Evolutionary conservation across 2,888 invertebrate species (phyloP), one percentile per base, ranked within the genome.

Genomic region (Trachelus troglodyta): DNA sequence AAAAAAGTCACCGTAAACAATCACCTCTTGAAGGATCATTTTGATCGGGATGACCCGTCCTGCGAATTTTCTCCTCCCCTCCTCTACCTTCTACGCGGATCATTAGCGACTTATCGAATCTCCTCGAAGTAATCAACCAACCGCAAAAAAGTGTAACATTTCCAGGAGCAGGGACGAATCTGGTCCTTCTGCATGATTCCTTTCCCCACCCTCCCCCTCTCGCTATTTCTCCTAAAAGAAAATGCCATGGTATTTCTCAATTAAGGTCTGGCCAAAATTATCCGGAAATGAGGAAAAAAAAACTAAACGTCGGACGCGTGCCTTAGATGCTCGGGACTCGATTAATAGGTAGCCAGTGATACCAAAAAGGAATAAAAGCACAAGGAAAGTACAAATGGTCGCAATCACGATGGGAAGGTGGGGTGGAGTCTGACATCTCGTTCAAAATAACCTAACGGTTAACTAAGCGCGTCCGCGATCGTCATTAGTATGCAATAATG

Each of bases 401-500:
- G 56, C 56, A 56, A 56, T 56, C 23, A 56, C 12, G 71, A 69
- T 11, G 69, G 4, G 30, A 33, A 23, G 69, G 69, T 30, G 34
- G 71, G 71, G 12, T 11, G 35, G 12, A 35, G 35, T 11, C 31
- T 69, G 77, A 31, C 79, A 75, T 75, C 71, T 73, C 77, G 77
- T 82, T 83, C 77, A 78, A 78, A 82, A 80, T 80, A 83, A 81
- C 80, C 82, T 81, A 81, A 87, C 87, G 85, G 83, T 86, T 85
- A 88, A 88, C 85, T 88, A 86, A 88, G 87, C 86, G 85, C 85
- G 85, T 81, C 85, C 85, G 84, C 82, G 83, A 85, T 85, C 84
- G 85, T 88, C 87, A 87, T 88, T 89, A 88, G 85, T 86, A 87
- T 83, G 85, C 84, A 87, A 87, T 89, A 88, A 88, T 89, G 86